Evolutionary conservation across 2,113 vertebrate genomes (phyloP), one percentile per base, ranked within the genome.

Genomic region (Sinocyclocheilus anophthalmus): DNA sequence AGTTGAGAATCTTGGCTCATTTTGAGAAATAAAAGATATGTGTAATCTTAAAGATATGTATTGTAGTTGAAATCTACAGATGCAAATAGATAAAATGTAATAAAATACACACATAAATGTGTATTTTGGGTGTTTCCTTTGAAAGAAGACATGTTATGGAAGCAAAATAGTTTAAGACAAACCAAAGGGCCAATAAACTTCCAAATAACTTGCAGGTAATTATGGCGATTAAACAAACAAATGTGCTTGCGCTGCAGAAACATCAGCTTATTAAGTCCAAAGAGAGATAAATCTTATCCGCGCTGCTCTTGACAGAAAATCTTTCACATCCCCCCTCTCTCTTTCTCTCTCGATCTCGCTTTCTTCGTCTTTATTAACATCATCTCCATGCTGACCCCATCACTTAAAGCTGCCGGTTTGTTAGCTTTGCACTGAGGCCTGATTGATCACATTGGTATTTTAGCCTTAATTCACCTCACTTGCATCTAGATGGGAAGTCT

Each of bases 361-460:
- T 33, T 85, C 20, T 72, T 20, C 7, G 1, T 63, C 79, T 50
- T 83, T 63, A 26, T 84, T 42, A 67, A 57, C 57, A 79, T 76
- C 75, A 59, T 37, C 39, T 70, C 67, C 50, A 5, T 1, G 30
- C 39, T 65, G 75, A 83, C 75, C 65, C 79, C 84, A 85, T 85
- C 55, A 70, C 50, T 84, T 81, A 81, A 30, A 87, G 6, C 67
- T 16, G 13, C 6, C 11, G 83, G 77, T 65, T 9, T 81, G 79
- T 33, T 81, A 67, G 37, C 78, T 63, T 65, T 65, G 59, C 59
- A 48, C 37, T 13, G 22, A 63, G 24, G 20, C 42, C 55, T 86
- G 85, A 84, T 85, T 83, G 79, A 90, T 87, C 73, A 76, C 77
- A 79, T 82, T 75, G 82, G 55, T 82, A 85, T 87, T 87, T 84